phyloP scores from a whole-genome alignment of 2,888 invertebrate species.

The Habroteleia sp. region DNA sequence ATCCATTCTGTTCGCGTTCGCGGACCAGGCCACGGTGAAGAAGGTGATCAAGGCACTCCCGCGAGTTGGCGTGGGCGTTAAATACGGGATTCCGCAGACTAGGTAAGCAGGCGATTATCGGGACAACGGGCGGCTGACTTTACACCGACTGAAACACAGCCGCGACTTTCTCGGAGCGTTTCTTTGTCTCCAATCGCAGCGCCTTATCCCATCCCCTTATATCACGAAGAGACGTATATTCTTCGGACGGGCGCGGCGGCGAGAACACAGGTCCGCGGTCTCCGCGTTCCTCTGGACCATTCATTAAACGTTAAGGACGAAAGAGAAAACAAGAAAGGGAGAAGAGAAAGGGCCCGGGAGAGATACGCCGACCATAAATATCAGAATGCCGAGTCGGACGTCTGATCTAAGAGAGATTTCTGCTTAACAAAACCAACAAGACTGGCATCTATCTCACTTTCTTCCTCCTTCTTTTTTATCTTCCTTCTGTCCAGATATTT shows the following conservation, averaged over 20 bases:
- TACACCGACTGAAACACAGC: slow-evolving; percentile 60
- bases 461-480: slow-evolving; percentile 32
- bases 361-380: slow-evolving; percentile 80
- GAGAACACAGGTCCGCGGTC: slow-evolving; percentile 79
- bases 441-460: slow-evolving; percentile 32
- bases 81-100: slow-evolving; percentile 99
- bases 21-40: slow-evolving; percentile 98
- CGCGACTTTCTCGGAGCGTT: slow-evolving; percentile 76
- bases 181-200: slow-evolving; percentile 62
- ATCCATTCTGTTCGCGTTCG: slow-evolving; percentile 99
- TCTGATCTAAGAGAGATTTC: slow-evolving; percentile 77
- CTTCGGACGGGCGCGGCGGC: slow-evolving; percentile 59
- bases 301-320: slow-evolving; percentile 75
- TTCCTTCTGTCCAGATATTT: slow-evolving; percentile 3
- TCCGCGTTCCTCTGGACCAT: slow-evolving; percentile 76
- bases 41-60: slow-evolving; percentile 99
- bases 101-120: slow-evolving; percentile 83
- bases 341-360: slow-evolving; percentile 70
- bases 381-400: slow-evolving; percentile 76
- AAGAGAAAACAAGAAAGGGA: slow-evolving; percentile 53
- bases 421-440: slow-evolving; percentile 74
- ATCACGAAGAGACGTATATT: slow-evolving; percentile 33
- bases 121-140: slow-evolving; percentile 36
- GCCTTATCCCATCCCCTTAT: slow-evolving; percentile 32
- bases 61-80: slow-evolving; percentile 98